phyloP scores from a whole-genome alignment of 2,797 vertebrate genomes.

The Oreortyx pictus region DNA sequence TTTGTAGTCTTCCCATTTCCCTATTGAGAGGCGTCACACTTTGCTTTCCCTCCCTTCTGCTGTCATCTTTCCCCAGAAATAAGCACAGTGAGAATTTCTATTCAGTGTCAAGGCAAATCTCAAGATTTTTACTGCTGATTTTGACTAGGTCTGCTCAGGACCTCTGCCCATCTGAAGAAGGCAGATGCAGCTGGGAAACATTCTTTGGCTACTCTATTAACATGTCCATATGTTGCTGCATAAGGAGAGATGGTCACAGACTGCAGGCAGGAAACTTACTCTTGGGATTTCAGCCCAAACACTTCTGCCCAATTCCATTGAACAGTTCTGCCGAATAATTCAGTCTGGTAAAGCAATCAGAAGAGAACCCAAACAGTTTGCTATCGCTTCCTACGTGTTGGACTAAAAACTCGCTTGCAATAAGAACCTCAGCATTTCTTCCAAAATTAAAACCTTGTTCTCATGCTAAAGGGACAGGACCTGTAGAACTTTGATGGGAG shows the following conservation, averaged over 20 bases:
- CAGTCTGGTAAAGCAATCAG: slow-evolving; percentile 15
- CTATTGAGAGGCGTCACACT: neutral
- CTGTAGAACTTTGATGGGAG: rapidly evolving
- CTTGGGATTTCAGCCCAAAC: neutral
- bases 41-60: neutral
- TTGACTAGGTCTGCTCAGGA: neutral
- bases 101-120: neutral
- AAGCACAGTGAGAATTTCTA: neutral
- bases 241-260: neutral
- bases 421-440: neutral
- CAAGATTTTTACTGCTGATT: neutral
- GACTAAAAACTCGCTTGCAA: neutral
- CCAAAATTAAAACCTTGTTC: neutral
- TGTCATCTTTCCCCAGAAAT: neutral
- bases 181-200: neutral
- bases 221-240: neutral
- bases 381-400: neutral
- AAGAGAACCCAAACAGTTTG: neutral
- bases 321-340: neutral
- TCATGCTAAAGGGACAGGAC: neutral
- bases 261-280: slow-evolving; percentile 8
- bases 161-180: neutral
- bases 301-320: neutral
- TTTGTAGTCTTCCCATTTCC: neutral
- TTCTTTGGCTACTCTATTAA: neutral